These are phyloP conservation scores for Chelon labrosus DNA, from an alignment of 2,797 vertebrate species.

Conservation along the genomic window DNA sequence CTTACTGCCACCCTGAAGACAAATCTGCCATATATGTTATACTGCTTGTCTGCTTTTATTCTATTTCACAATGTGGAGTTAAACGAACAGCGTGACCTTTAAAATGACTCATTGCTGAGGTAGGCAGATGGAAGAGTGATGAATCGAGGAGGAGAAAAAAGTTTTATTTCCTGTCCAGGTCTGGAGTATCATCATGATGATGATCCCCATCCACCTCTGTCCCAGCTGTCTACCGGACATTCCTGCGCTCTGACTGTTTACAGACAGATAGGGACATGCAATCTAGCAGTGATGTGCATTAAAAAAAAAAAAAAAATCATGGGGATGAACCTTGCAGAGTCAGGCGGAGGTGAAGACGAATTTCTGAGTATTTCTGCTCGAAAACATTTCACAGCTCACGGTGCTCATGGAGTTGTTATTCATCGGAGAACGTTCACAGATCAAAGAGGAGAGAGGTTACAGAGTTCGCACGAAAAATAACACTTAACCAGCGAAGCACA, in stretches of 20 bases:
- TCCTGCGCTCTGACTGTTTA: constrained; percentile 45
- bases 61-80: neutral
- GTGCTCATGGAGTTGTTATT: neutral
- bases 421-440: constrained; percentile 11
- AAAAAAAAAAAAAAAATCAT: constrained; percentile 1
- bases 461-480: constrained; percentile 16
- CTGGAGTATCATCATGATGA: constrained; percentile 27
- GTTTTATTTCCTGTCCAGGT: constrained; percentile 47
- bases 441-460: constrained; percentile 15
- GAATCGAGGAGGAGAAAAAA: neutral
- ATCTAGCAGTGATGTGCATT: constrained; percentile 12
- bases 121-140: constrained; percentile 8
- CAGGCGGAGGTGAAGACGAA: neutral
- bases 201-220: constrained; percentile 21
- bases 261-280: constrained; percentile 40
- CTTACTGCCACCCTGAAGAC: neutral
- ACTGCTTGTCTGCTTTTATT: neutral
- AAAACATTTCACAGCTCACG: constrained; percentile 12
- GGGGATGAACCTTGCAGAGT: neutral
- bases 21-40: neutral
- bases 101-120: neutral
- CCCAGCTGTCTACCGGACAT: constrained; percentile 41
- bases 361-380: neutral
- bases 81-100: neutral
- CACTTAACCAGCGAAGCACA: too few relatives aligned